These are phyloP conservation scores for Chionis minor DNA, from an alignment of 2,113 vertebrate genomes.

Conservation along the genomic window DNA sequence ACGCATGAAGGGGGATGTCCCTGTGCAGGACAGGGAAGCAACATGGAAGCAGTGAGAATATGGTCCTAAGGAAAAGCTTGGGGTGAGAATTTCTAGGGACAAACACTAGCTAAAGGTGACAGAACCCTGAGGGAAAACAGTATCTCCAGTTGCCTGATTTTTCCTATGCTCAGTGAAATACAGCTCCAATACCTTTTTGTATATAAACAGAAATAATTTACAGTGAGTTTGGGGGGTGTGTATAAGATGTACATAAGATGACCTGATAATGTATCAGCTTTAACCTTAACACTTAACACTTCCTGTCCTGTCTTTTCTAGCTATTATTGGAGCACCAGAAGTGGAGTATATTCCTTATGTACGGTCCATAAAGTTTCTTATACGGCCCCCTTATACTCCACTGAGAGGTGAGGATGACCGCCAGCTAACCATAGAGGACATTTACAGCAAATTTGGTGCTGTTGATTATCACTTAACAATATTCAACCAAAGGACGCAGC, in stretches of 20 bases:
- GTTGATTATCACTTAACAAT: slow-evolving; percentile 60
- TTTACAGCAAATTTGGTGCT: slow-evolving; percentile 36
- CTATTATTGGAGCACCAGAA: slow-evolving; percentile 61
- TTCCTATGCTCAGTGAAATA: background rate
- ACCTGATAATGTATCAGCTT: background rate
- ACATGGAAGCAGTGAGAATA: background rate
- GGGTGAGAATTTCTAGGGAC: background rate
- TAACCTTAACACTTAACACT: background rate
- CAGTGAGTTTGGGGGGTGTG: background rate
- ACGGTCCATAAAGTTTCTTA: slow-evolving; percentile 65
- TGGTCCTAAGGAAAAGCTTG: background rate
- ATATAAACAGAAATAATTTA: background rate
- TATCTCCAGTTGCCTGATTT: background rate
- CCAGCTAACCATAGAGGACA: slow-evolving; percentile 66
- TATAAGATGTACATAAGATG: accelerated
- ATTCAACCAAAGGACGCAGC: slow-evolving; percentile 44
- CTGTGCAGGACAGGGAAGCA: background rate
- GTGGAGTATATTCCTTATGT: slow-evolving; percentile 56
- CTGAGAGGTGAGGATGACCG: background rate
- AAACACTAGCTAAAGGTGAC: background rate
- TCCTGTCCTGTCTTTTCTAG: slow-evolving; percentile 17
- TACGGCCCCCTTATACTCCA: slow-evolving; percentile 30
- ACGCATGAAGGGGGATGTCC: background rate
- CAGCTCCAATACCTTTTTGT: background rate
- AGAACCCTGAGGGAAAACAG: too few relatives aligned